Conservation (phyloP, 2,797 vertebrate genomes). For the Anabacerthia variegaticeps region DNA sequence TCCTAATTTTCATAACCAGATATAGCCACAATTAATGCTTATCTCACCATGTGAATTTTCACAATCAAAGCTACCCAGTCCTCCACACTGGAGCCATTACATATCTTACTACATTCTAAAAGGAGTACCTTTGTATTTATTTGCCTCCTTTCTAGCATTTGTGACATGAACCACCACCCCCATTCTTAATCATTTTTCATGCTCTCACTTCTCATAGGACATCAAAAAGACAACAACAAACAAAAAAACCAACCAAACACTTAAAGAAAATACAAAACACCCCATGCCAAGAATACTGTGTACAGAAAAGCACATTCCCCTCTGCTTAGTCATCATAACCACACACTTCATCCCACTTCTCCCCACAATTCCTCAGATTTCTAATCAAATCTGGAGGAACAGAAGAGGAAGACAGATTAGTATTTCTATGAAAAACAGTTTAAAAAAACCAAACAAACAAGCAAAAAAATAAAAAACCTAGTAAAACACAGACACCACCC, state of each 20-base stretch:
- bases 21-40: background rate
- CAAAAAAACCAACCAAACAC: background rate
- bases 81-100: background rate
- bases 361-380: background rate
- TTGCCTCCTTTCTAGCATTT: background rate
- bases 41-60: background rate
- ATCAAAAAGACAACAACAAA: background rate
- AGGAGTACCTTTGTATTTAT: background rate
- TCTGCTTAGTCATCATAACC: constrained; percentile 12
- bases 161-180: too few species aligned
- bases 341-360: background rate
- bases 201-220: background rate
- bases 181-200: background rate
- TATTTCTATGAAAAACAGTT: background rate
- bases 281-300: background rate
- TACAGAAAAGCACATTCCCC: background rate
- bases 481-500: background rate
- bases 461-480: background rate
- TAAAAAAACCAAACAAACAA: background rate
- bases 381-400: constrained; percentile 28
- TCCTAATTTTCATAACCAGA: background rate
- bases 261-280: background rate
- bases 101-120: background rate
- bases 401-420: background rate
- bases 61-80: background rate